Evolutionary conservation across 2,888 invertebrate genomes (phyloP).

Genomic region (Limenitis camilla): DNA sequence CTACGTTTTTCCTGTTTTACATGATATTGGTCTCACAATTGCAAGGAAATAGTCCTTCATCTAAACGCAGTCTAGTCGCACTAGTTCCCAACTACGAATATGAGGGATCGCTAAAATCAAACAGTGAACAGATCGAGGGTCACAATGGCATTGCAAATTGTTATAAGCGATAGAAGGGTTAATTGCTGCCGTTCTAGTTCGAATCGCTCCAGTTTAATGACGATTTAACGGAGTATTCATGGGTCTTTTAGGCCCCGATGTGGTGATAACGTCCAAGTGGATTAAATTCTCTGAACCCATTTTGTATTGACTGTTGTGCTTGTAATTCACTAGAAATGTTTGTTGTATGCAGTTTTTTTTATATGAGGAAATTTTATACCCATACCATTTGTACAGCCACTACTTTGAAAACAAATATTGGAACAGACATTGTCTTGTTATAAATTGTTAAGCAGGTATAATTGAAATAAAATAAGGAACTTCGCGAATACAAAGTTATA

Average conservation of each 20-base stretch:
- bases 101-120: conserved; percentile 50
- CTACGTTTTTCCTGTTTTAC: too few species aligned
- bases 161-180: conserved; percentile 40
- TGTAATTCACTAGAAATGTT: too few species aligned
- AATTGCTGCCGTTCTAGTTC: conserved; percentile 39
- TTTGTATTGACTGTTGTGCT: neutral
- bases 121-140: conserved; percentile 52
- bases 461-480: too few species aligned
- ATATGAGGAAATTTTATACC: too few species aligned
- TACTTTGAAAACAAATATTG: too few species aligned
- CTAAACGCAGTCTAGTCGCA: conserved; percentile 28
- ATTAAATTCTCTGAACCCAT: conserved; percentile 10
- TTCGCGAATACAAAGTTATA: too few species aligned
- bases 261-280: conserved; percentile 8
- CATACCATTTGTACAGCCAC: too few species aligned
- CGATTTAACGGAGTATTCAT: conserved; percentile 13
- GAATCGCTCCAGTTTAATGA: conserved; percentile 28
- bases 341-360: too few species aligned
- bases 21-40: too few species aligned
- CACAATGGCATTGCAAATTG: conserved; percentile 37
- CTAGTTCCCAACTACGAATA: conserved; percentile 39
- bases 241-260: conserved; percentile 9
- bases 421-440: too few species aligned
- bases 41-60: neutral
- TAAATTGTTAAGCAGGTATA: too few species aligned